A percentile compares a stretch with the other conserved stretches of the same genome.
Conservation (phyloP, 2,888 invertebrate species). For the Parnassius mnemosyne region DNA sequence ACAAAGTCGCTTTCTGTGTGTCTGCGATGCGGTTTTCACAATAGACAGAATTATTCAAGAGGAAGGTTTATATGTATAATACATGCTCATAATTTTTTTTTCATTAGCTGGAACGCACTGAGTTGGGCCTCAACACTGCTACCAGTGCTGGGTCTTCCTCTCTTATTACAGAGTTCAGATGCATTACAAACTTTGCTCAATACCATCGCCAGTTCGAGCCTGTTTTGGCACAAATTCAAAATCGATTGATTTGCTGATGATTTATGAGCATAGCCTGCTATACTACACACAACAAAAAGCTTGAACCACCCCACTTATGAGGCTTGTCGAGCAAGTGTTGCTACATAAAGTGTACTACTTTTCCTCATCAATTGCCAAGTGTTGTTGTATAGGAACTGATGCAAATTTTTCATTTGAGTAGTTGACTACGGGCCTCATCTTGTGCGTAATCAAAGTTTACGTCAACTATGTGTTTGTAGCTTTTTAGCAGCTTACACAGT, state of each 20-base stretch:
- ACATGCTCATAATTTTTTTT: too few relatives aligned
- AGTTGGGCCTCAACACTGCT: conserved; percentile 27
- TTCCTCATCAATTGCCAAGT: conserved; percentile 42
- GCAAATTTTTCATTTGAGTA: conserved; percentile 40
- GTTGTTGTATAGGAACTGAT: conserved; percentile 39
- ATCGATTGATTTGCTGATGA: conserved; percentile 1
- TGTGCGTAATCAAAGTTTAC: conserved; percentile 21
- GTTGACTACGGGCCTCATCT: conserved; percentile 38
- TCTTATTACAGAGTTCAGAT: conserved; percentile 22
- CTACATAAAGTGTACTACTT: conserved; percentile 39
- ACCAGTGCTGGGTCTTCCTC: conserved; percentile 29
- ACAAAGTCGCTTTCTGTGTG: too few relatives aligned
- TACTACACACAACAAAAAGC: conserved; percentile 30
- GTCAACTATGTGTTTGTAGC: too few relatives aligned
- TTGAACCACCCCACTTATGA: conserved; percentile 32
- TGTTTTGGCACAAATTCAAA: too few relatives aligned
- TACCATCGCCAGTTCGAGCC: too few relatives aligned
- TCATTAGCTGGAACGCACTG: conserved; percentile 34
- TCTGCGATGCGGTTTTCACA: too few relatives aligned
- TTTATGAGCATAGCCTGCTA: conserved; percentile 32
- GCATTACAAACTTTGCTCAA: too few relatives aligned
- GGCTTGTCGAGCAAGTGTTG: conserved; percentile 35
- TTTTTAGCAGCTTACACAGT: too few relatives aligned
- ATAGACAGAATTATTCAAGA: too few relatives aligned
- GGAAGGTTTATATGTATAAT: too few relatives aligned